Conservation (phyloP, 2,113 vertebrate species). For the Etheostoma cragini region DNA sequence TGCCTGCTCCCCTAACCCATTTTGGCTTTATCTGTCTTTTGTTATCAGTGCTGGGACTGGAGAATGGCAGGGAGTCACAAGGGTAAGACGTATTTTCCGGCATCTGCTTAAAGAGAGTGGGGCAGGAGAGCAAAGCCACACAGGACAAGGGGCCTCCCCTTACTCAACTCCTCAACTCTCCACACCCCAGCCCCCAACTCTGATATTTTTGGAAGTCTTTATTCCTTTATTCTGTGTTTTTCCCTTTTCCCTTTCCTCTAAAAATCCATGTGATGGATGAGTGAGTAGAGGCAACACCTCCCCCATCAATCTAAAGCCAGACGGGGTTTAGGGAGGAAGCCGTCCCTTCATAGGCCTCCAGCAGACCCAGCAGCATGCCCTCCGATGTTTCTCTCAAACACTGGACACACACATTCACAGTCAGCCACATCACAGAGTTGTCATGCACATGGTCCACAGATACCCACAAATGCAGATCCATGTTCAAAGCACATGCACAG, state of each 20-base stretch:
- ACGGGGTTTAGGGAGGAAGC: slow-evolving; percentile 42
- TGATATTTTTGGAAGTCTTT: slow-evolving; percentile 83
- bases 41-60: slow-evolving; percentile 67
- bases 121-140: slow-evolving; percentile 33
- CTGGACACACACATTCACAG: slow-evolving; percentile 44
- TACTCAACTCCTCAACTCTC: slow-evolving; percentile 64
- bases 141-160: slow-evolving; percentile 66
- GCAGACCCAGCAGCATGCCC: slow-evolving; percentile 55
- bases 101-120: slow-evolving; percentile 70
- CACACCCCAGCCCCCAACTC: slow-evolving; percentile 67
- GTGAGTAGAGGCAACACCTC: slow-evolving; percentile 83
- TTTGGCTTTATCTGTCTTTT: slow-evolving; percentile 82
- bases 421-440: slow-evolving; percentile 2
- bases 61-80: slow-evolving; percentile 72
- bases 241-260: slow-evolving; percentile 77
- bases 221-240: slow-evolving; percentile 70
- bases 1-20: slow-evolving; percentile 18
- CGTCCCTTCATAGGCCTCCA: slow-evolving; percentile 72
- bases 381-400: slow-evolving; percentile 54
- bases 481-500: slow-evolving; percentile 18
- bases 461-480: slow-evolving; percentile 13
- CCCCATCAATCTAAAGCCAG: slow-evolving; percentile 80
- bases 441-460: slow-evolving; percentile 10
- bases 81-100: slow-evolving; percentile 79
- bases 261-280: slow-evolving; percentile 86